phyloP scores from a whole-genome alignment of 2,888 invertebrate species.

The Drosophila conformis region DNA sequence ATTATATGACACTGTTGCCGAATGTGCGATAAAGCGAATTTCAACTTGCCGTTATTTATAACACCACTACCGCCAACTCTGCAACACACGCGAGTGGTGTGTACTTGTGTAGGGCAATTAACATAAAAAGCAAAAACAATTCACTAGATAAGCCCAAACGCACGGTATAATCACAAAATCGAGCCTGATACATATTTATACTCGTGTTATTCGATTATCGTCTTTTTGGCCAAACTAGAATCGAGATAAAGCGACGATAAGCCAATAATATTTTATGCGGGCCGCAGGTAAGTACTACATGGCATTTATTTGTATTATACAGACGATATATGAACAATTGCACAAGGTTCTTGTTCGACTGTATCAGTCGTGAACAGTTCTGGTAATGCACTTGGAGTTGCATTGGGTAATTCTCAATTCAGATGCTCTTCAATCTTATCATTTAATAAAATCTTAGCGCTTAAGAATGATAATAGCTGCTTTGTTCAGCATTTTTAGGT shows the following conservation, averaged over 20 bases:
- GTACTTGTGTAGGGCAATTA: constrained; percentile 33
- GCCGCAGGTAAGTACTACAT: constrained; percentile 12
- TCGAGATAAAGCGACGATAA: constrained; percentile 43
- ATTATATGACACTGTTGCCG: constrained; percentile 66
- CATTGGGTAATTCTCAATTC: constrained; percentile 1
- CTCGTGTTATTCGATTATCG: constrained; percentile 37
- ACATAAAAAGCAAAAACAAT: constrained; percentile 59
- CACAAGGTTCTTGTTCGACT: constrained; percentile 24
- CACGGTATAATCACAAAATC: constrained; percentile 41
- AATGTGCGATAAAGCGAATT: constrained; percentile 67
- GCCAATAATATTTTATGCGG: constrained; percentile 27
- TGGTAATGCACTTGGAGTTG: constrained; percentile 35
- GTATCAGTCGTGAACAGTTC: constrained; percentile 18
- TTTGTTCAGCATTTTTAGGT: background rate
- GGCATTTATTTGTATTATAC: constrained; percentile 15
- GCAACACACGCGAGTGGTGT: background rate
- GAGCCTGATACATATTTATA: constrained; percentile 26
- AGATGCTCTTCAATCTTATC: constrained; percentile 29
- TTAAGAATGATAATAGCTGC: background rate
- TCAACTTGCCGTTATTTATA: constrained; percentile 63
- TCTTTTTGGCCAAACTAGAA: constrained; percentile 17
- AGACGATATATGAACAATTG: background rate
- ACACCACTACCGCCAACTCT: constrained; percentile 17
- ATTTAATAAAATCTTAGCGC: constrained; percentile 12
- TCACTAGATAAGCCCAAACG: constrained; percentile 55